Conservation (phyloP, 1,140 invertebrate species). For the Halictus rubicundus region DNA sequence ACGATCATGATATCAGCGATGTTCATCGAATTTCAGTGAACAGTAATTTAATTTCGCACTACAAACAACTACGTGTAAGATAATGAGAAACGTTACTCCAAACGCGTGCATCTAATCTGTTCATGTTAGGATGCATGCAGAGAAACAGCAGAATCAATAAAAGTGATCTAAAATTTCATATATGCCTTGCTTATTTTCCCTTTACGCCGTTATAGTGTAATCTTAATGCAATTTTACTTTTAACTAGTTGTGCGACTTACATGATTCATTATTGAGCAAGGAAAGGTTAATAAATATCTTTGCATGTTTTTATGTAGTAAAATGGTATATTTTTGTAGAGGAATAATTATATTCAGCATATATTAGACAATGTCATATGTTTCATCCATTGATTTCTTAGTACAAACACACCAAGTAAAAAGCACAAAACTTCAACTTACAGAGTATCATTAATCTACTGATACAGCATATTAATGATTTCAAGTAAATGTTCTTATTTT, state of each 20-base stretch:
- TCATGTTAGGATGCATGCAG: constrained; percentile 79
- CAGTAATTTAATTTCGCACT: constrained; percentile 75
- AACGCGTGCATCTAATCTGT: constrained; percentile 78
- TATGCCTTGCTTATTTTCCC: not conserved
- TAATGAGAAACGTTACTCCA: constrained; percentile 72
- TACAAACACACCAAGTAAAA: constrained; percentile 32
- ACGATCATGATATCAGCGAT: constrained; percentile 65
- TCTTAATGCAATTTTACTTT: not conserved
- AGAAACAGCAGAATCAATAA: constrained; percentile 74
- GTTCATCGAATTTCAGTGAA: constrained; percentile 68
- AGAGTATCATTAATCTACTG: constrained; percentile 17
- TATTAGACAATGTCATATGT: constrained; percentile 14
- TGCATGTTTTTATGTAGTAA: not conserved
- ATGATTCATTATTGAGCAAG: too few species aligned
- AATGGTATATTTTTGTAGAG: constrained; percentile 12
- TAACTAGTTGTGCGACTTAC: not conserved
- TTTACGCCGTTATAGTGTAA: not conserved
- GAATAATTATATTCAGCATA: constrained; percentile 26
- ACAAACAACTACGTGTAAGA: constrained; percentile 73
- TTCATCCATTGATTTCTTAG: constrained; percentile 35
- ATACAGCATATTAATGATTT: constrained; percentile 11
- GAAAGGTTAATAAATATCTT: not conserved
- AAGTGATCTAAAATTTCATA: constrained; percentile 70
- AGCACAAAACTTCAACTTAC: constrained; percentile 14
- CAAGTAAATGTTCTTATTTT: not conserved